A percentile compares a stretch with the other conserved stretches of the same genome.
These are phyloP conservation scores for Coptodon rendalli DNA, from an alignment of 2,113 vertebrate species.

Conservation along the genomic window DNA sequence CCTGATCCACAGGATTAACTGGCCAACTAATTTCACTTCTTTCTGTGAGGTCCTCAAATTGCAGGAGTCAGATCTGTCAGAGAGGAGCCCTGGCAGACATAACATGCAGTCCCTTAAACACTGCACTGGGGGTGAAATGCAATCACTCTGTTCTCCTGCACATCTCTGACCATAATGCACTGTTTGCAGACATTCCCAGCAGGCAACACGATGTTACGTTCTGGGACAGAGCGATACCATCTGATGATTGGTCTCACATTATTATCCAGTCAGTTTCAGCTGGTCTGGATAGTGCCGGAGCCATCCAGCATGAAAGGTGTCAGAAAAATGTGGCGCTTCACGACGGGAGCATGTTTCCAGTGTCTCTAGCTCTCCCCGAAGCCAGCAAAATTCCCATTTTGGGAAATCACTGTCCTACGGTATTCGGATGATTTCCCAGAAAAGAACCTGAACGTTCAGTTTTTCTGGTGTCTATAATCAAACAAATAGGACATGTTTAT, in stretches of 20 bases:
- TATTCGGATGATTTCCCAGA: neutral
- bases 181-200: neutral
- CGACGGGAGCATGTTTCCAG: neutral
- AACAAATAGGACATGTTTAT: neutral
- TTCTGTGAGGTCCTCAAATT: constrained; percentile 78
- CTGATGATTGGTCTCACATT: neutral
- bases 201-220: neutral
- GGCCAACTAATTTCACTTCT: constrained; percentile 73
- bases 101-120: constrained; percentile 51
- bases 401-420: neutral
- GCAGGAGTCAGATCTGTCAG: constrained; percentile 50
- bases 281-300: neutral
- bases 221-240: neutral
- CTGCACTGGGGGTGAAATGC: constrained; percentile 3
- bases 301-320: neutral
- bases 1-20: constrained; percentile 75
- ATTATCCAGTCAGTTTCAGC: neutral
- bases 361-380: neutral
- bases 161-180: neutral
- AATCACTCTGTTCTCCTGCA: constrained; percentile 24
- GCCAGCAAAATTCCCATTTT: neutral
- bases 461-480: neutral
- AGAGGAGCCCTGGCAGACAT: constrained; percentile 56
- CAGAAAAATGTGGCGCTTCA: neutral
- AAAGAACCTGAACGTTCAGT: neutral